A percentile compares a stretch with the other conserved stretches of the same genome.
These are phyloP conservation scores for Erpetoichthys calabaricus DNA, from an alignment of 2,797 vertebrate species.

Conservation along the genomic window DNA sequence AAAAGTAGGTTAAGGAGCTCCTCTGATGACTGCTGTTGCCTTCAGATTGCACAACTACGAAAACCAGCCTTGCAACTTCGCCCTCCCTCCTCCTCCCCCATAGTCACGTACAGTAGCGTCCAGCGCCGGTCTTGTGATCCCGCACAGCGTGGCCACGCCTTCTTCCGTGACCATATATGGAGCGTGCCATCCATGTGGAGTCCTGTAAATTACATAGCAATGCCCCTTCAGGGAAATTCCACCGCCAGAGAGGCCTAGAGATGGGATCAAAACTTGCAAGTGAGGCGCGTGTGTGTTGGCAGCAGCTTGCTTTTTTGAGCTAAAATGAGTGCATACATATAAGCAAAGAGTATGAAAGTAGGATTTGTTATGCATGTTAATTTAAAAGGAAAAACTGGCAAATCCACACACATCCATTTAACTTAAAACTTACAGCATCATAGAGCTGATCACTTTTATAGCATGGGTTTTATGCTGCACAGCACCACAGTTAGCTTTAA, in stretches of 20 bases:
- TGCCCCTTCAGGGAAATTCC: conserved; percentile 60
- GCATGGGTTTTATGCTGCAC: too few relatives aligned
- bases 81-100: conserved; percentile 13
- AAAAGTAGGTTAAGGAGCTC: conserved; percentile 8
- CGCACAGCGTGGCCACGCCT: conserved; percentile 38
- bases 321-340: too few relatives aligned
- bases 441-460: too few relatives aligned
- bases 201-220: conserved; percentile 48
- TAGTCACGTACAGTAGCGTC: conserved; percentile 8
- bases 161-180: conserved; percentile 59
- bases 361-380: too few relatives aligned
- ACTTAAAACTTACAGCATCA: too few relatives aligned
- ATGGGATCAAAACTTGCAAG: neutral
- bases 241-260: conserved; percentile 5
- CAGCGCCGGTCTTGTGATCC: conserved; percentile 46
- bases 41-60: conserved; percentile 27
- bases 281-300: neutral
- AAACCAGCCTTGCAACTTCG: conserved; percentile 14
- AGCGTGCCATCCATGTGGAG: conserved; percentile 37
- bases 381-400: too few relatives aligned
- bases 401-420: too few relatives aligned
- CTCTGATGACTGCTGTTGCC: conserved; percentile 38
- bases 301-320: too few relatives aligned
- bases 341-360: too few relatives aligned
- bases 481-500: too few relatives aligned